These are phyloP conservation scores for Matsumyia berberina DNA, from an alignment of 2,888 invertebrate genomes.

Conservation along the genomic window DNA sequence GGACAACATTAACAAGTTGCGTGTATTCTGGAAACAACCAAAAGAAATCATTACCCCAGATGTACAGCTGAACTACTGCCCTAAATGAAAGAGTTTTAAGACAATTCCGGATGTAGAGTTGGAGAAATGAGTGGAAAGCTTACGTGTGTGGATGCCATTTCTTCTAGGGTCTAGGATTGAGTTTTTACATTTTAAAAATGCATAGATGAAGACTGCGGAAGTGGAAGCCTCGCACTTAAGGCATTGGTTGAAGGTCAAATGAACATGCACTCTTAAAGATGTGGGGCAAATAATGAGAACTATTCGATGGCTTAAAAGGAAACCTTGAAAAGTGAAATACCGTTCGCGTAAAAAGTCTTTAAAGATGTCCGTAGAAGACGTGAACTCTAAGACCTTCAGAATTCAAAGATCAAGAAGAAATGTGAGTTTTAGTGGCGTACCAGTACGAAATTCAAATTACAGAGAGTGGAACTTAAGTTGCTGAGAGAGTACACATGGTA, in stretches of 20 bases:
- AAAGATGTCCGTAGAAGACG: no score
- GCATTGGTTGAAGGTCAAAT: not conserved
- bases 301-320: no score
- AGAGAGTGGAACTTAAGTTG: no score
- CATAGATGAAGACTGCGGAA: not conserved
- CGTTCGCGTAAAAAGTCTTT: no score
- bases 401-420: no score
- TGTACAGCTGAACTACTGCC: conserved; percentile 38
- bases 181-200: not conserved
- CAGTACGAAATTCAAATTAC: no score
- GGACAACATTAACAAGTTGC: conserved; percentile 71
- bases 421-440: no score
- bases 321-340: no score
- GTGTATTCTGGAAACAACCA: conserved; percentile 50
- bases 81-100: conserved; percentile 39
- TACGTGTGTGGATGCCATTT: conserved; percentile 52
- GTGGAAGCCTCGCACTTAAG: conserved; percentile 7
- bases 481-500: no score
- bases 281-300: no score
- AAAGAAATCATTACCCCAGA: conserved; percentile 43
- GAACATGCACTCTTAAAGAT: no score
- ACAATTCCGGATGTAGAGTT: conserved; percentile 27
- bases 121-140: not conserved
- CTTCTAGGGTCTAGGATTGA: conserved; percentile 16
- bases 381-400: no score